A percentile compares a stretch with the other conserved stretches of the same genome.
These are phyloP conservation scores for Ptyas mucosa DNA, from an alignment of 2,113 vertebrate species.

Conservation along the genomic window DNA sequence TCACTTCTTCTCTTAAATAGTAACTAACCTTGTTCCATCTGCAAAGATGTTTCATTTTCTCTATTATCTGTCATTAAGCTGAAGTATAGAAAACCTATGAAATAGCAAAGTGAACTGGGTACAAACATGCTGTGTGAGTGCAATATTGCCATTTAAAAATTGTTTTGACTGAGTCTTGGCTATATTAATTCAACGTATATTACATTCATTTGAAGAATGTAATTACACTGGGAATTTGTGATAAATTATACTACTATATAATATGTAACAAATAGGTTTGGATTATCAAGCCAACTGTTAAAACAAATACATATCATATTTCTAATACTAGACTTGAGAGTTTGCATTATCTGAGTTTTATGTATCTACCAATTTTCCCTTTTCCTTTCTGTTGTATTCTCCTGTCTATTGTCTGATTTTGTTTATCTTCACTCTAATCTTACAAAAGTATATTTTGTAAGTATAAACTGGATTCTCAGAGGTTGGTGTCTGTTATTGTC, in stretches of 20 bases:
- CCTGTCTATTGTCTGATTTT: background rate
- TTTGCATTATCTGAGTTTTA: background rate
- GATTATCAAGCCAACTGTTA: background rate
- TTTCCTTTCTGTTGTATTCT: background rate
- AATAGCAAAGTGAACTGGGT: background rate
- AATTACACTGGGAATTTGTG: background rate
- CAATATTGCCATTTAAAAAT: background rate
- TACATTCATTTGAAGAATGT: background rate
- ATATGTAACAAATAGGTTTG: slow-evolving; percentile 4
- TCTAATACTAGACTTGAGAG: background rate
- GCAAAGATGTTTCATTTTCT: background rate
- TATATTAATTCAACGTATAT: background rate
- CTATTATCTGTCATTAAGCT: background rate
- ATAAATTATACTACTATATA: background rate
- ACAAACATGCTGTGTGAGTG: background rate
- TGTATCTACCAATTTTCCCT: background rate
- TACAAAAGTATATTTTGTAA: background rate
- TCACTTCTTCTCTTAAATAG: background rate
- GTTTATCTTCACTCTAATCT: background rate
- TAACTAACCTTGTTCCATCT: background rate
- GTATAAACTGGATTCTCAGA: background rate
- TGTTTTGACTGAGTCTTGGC: background rate
- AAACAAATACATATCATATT: background rate
- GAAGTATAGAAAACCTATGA: background rate
- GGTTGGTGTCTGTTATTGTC: background rate